phyloP scores from a whole-genome alignment of 2,888 invertebrate species.

The Ellobium chinense region DNA sequence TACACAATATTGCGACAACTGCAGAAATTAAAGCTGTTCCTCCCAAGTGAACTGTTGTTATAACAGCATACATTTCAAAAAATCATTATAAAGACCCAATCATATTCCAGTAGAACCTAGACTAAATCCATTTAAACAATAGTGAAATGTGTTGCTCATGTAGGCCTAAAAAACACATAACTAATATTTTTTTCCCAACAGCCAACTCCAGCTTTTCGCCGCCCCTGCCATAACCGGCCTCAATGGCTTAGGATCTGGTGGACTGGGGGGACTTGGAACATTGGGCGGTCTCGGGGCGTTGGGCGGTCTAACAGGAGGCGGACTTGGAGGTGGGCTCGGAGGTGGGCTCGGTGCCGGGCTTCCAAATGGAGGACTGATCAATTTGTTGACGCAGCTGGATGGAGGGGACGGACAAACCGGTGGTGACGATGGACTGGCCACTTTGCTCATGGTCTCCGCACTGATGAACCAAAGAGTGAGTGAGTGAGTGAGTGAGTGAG shows the following conservation, averaged over 20 bases:
- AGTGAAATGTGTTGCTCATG: too few species aligned
- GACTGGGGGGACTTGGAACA: not conserved
- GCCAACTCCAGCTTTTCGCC: conserved; percentile 36
- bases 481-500: too few species aligned
- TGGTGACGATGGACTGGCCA: conserved; percentile 4
- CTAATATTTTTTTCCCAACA: not conserved
- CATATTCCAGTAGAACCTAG: too few species aligned
- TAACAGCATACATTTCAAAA: too few species aligned
- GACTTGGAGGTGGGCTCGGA: conserved; percentile 2
- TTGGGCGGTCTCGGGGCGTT: not conserved
- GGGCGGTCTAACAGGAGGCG: not conserved
- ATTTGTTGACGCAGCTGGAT: conserved; percentile 12
- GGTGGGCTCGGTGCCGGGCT: conserved; percentile 21
- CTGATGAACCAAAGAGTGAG: conserved; percentile 27
- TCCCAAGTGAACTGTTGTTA: too few species aligned
- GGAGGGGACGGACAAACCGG: conserved; percentile 23
- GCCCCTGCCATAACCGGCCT: not conserved
- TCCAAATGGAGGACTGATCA: conserved; percentile 9
- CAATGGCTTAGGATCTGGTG: not conserved
- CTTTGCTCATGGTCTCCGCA: not conserved
- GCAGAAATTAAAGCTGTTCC: too few species aligned
- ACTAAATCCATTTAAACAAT: too few species aligned
- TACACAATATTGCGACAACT: too few species aligned
- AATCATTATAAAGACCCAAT: too few species aligned
- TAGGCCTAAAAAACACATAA: too few species aligned